Evolutionary conservation across 2,113 vertebrate genomes (phyloP).

Genomic region (Strix aluco): DNA sequence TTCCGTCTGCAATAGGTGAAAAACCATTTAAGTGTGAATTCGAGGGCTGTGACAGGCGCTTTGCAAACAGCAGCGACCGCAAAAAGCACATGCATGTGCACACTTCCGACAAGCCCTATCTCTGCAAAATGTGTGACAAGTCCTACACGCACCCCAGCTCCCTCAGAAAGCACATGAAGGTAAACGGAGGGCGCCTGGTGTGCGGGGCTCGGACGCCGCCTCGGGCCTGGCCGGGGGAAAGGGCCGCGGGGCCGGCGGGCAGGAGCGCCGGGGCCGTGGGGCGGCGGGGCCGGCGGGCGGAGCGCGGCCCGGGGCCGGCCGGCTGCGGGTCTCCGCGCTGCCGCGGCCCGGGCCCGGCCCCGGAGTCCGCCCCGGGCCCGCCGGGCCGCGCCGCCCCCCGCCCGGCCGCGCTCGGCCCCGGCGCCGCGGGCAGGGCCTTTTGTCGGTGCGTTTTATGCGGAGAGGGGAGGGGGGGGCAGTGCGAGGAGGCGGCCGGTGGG

Average conservation of each 20-base stretch:
- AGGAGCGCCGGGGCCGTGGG: neutral
- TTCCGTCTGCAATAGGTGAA: slow-evolving; percentile 84
- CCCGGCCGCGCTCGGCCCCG: neutral
- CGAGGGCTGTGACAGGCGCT: slow-evolving; percentile 97
- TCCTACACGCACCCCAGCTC: slow-evolving; percentile 99
- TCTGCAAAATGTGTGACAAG: slow-evolving; percentile 99
- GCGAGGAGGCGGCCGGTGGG: neutral
- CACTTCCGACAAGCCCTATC: slow-evolving; percentile 98
- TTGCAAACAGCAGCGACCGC: slow-evolving; percentile 99
- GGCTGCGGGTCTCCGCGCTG: neutral
- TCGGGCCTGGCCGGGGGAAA: neutral
- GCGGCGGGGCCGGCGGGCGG: neutral
- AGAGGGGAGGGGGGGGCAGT: neutral
- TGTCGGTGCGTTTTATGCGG: neutral
- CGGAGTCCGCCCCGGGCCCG: neutral
- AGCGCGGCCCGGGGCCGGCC: neutral
- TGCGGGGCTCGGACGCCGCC: neutral
- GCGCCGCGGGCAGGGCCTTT: neutral
- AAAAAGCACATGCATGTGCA: slow-evolving; percentile 99
- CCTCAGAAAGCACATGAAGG: slow-evolving; percentile 99
- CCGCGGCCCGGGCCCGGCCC: neutral
- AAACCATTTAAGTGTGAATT: slow-evolving; percentile 99
- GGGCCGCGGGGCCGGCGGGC: neutral
- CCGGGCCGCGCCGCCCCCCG: neutral
- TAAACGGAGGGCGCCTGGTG: slow-evolving; percentile 66